Percentiles rank a stretch among this genome's conserved stretches.
phyloP scores from a whole-genome alignment of 2,797 vertebrate species.

The Heteromormyrus szaboi region DNA sequence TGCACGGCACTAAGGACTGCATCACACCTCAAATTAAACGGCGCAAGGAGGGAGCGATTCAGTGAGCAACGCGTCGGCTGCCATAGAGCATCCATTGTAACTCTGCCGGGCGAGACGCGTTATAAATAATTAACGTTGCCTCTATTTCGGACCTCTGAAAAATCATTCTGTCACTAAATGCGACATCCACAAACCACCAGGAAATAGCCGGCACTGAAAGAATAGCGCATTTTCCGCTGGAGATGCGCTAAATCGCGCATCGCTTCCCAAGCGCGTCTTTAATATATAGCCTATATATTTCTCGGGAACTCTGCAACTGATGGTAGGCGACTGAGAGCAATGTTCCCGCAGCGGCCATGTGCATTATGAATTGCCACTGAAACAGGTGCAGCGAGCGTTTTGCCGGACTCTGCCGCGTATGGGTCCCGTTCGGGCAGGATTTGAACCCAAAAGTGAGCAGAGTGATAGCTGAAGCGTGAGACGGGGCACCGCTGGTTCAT shows the following conservation, averaged over 20 bases:
- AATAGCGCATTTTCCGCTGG: not conserved
- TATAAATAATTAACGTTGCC: not conserved
- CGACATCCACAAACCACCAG: not conserved
- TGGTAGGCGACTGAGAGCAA: not conserved
- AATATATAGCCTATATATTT: not conserved
- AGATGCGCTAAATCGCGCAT: not conserved
- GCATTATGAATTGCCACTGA: not conserved
- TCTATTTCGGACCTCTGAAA: not conserved
- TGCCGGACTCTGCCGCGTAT: not conserved
- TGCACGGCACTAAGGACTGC: conserved; percentile 36
- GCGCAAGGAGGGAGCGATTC: not conserved
- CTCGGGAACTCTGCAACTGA: not conserved
- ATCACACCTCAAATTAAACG: not conserved
- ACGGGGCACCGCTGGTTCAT: not conserved
- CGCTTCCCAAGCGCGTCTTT: not conserved
- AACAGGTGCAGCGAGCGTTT: conserved; percentile 1
- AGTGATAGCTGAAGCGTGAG: not conserved
- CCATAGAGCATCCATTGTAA: not conserved
- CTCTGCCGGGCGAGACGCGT: not conserved
- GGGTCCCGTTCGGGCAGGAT: not conserved
- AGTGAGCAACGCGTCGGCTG: not conserved
- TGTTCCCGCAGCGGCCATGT: not conserved
- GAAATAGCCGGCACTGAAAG: not conserved
- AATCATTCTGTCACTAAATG: not conserved
- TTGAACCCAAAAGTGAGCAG: not conserved